Percentiles rank a stretch among this genome's conserved stretches.
Evolutionary conservation across 1,140 invertebrate genomes (phyloP).

Genomic region (Colletes latitarsis): DNA sequence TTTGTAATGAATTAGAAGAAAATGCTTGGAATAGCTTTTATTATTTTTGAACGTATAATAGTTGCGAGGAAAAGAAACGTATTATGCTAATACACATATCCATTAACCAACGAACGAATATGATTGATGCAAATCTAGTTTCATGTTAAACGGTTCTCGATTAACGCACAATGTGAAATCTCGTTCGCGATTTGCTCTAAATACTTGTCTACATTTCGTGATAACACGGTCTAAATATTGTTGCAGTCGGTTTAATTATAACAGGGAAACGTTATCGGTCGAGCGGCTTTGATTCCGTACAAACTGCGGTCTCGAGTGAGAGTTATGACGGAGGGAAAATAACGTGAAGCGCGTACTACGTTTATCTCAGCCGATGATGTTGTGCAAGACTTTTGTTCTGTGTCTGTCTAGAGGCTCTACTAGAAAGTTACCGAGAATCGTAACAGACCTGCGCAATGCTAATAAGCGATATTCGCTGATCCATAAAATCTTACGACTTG

Average conservation of each 20-base stretch:
- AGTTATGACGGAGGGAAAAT: slow-evolving; percentile 20
- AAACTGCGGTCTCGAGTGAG: slow-evolving; percentile 12
- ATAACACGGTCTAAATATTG: neutral
- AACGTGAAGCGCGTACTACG: neutral
- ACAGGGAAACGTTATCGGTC: neutral
- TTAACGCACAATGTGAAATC: neutral
- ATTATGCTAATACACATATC: neutral
- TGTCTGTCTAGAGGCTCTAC: slow-evolving; percentile 20
- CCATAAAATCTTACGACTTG: slow-evolving; percentile 11
- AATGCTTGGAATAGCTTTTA: too few species aligned
- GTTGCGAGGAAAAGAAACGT: neutral
- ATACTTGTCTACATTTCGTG: neutral
- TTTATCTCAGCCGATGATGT: slow-evolving; percentile 40
- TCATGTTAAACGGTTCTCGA: neutral
- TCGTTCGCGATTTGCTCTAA: neutral
- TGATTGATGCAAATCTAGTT: neutral
- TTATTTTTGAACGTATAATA: neutral
- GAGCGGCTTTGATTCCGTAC: slow-evolving; percentile 1
- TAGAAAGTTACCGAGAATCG: slow-evolving; percentile 39
- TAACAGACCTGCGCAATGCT: slow-evolving; percentile 19
- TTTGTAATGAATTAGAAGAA: too few species aligned
- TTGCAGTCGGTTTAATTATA: too few species aligned
- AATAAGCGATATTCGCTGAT: neutral
- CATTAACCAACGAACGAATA: neutral
- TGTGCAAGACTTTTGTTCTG: slow-evolving; percentile 44